Conservation (phyloP, 2,797 vertebrate genomes). For the Sitta carolinensis region DNA sequence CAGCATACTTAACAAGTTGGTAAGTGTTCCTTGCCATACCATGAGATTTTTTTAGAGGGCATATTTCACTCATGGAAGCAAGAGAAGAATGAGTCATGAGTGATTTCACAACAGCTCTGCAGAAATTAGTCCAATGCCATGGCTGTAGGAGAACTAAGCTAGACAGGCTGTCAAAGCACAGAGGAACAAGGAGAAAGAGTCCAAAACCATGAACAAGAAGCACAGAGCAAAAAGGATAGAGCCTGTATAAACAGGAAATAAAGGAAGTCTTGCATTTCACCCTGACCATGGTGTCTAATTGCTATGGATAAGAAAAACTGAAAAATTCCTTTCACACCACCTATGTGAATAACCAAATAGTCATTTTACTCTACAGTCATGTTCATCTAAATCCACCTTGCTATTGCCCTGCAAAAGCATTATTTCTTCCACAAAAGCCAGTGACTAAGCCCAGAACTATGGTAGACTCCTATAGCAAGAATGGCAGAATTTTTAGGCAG, state of each 20-base stretch:
- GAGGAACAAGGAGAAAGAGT: not conserved
- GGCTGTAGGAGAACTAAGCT: not conserved
- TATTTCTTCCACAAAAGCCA: not conserved
- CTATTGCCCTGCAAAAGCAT: not conserved
- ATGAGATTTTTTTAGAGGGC: not conserved
- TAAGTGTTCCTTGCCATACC: not conserved
- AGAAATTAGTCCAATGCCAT: not conserved
- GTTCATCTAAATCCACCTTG: not conserved
- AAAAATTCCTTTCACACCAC: constrained; percentile 1
- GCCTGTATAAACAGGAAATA: constrained; percentile 38
- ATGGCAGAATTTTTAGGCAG: not conserved
- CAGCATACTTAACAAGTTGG: not conserved
- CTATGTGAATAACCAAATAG: not conserved
- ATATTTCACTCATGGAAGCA: constrained; percentile 1
- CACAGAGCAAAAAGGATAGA: not conserved
- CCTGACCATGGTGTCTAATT: not conserved
- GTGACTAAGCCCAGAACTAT: not conserved
- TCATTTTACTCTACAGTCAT: not conserved
- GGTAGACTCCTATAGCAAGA: not conserved
- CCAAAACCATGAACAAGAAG: not conserved
- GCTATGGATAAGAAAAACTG: not conserved
- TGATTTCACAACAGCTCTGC: not conserved
- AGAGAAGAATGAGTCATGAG: constrained; percentile 18
- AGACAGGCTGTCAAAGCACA: not conserved
- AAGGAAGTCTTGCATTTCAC: constrained; percentile 49